These are phyloP conservation scores for Myzus persicae DNA, from an alignment of 1,140 invertebrate genomes.

Conservation along the genomic window DNA sequence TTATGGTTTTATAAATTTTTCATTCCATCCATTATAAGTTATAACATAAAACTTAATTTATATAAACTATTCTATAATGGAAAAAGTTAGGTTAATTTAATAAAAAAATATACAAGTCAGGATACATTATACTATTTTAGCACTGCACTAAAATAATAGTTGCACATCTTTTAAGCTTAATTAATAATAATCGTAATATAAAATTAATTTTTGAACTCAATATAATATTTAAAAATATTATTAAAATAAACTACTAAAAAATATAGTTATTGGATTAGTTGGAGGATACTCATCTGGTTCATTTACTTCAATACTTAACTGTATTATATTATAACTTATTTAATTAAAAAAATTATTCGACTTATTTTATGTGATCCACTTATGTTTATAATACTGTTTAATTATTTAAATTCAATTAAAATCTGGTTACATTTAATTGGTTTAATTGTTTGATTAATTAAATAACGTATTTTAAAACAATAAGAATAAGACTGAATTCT, in stretches of 20 bases:
- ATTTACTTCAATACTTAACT: not conserved
- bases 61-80: not conserved
- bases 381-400: not conserved
- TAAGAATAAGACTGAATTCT: not conserved
- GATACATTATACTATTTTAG: not conserved
- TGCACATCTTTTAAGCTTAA: not conserved
- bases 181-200: not conserved
- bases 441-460: not conserved
- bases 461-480: not conserved
- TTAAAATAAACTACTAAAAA: not conserved
- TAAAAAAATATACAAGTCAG: not conserved
- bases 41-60: not conserved
- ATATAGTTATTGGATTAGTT: not conserved
- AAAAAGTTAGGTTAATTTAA: not conserved
- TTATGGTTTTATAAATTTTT: not conserved
- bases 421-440: not conserved
- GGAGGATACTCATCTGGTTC: not conserved
- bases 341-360: not conserved
- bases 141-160: constrained; percentile 28
- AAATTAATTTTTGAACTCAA: not conserved
- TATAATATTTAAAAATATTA: not conserved
- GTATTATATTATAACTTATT: not conserved
- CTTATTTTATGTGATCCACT: not conserved
- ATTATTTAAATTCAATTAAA: not conserved
- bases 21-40: not conserved